phyloP scores from a whole-genome alignment of 1,140 invertebrate species.

The Drosophila serrata region DNA sequence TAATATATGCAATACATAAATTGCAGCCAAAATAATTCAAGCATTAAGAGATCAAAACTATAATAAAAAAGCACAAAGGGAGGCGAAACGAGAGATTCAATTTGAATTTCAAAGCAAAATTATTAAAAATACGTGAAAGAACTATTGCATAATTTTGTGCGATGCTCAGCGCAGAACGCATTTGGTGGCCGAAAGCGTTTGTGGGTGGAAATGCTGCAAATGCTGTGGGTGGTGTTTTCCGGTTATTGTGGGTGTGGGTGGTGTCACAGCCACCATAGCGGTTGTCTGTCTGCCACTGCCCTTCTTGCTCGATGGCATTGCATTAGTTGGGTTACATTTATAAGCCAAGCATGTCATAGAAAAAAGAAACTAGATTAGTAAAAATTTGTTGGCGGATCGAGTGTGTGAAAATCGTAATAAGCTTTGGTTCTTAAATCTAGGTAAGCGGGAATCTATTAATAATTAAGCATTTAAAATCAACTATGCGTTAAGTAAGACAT shows the following conservation, averaged over 20 bases:
- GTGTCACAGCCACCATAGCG: conserved; percentile 18
- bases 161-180: conserved; percentile 40
- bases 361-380: conserved; percentile 85
- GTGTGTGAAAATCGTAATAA: conserved; percentile 30
- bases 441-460: conserved; percentile 6
- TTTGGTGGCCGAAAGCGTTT: conserved; percentile 66
- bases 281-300: conserved; percentile 30
- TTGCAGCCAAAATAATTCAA: conserved; percentile 75
- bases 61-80: conserved; percentile 48
- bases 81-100: conserved; percentile 55
- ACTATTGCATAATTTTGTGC: conserved; percentile 80
- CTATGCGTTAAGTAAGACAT: conserved; percentile 37
- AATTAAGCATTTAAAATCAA: conserved; percentile 43
- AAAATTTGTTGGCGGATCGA: conserved; percentile 70
- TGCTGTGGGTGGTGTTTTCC: conserved; percentile 23
- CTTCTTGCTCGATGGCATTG: conserved; percentile 70
- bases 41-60: conserved; percentile 77
- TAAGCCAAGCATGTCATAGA: conserved; percentile 85
- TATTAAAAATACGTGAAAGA: conserved; percentile 40
- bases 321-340: conserved; percentile 75
- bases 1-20: conserved; percentile 69
- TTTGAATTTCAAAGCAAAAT: conserved; percentile 59
- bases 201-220: conserved; percentile 31
- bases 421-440: conserved; percentile 43
- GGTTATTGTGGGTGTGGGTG: conserved; percentile 4